These are phyloP conservation scores for Dinothrombium tinctorium DNA, from an alignment of 1,140 invertebrate genomes.

Conservation along the genomic window DNA sequence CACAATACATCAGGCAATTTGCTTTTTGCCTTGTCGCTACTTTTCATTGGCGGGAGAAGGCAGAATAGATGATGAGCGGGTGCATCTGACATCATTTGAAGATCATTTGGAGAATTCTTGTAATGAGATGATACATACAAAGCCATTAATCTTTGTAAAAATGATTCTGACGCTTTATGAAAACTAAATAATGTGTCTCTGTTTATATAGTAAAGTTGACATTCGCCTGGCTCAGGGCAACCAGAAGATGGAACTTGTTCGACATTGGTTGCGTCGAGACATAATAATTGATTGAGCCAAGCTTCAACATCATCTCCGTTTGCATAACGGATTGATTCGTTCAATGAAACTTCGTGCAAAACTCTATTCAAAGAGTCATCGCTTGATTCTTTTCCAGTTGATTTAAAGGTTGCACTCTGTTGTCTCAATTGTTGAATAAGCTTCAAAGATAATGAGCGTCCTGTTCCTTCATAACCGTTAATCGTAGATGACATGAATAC, in stretches of 20 bases:
- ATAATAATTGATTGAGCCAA: conserved; percentile 78
- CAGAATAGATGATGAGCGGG: conserved; percentile 94
- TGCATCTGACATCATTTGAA: conserved; percentile 95
- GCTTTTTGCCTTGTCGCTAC: conserved; percentile 28
- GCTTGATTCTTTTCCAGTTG: conserved; percentile 5
- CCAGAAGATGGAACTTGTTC: conserved; percentile 35
- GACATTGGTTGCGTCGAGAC: conserved; percentile 53
- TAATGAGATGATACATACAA: conserved; percentile 95
- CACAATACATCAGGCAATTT: conserved; percentile 65
- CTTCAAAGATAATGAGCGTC: conserved; percentile 81
- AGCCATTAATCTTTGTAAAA: conserved; percentile 70
- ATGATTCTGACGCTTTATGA: conserved; percentile 79
- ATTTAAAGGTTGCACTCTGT: conserved; percentile 40
- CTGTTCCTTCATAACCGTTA: conserved; percentile 96
- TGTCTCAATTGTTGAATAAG: conserved; percentile 63
- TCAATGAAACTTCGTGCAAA: conserved; percentile 35
- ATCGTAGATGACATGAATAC: conserved; percentile 92
- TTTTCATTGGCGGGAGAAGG: conserved; percentile 57
- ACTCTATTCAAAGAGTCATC: conserved; percentile 18
- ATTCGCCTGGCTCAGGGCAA: conserved; percentile 60
- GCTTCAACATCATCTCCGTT: conserved; percentile 61
- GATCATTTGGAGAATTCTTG: conserved; percentile 95
- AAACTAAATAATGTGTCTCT: conserved; percentile 90
- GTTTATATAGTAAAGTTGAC: conserved; percentile 47
- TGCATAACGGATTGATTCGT: conserved; percentile 87